Base-by-base conservation (phyloP, 2,113 vertebrate genomes). In the Melierax canorus region DNA sequence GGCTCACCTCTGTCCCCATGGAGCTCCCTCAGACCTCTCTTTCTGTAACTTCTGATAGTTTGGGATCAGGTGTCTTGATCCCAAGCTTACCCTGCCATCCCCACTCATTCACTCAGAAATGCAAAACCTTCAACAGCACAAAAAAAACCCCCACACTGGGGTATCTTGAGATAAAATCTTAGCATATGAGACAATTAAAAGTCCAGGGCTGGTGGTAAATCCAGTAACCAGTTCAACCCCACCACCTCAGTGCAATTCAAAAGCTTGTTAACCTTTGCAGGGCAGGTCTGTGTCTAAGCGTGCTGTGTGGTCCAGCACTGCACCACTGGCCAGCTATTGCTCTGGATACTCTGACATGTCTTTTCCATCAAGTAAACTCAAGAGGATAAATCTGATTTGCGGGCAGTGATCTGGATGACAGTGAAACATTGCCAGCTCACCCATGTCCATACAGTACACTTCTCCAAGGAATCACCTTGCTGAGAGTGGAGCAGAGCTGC, bases 301-400 rank as follows among this genome's bases (percentile, higher is more conserved):
- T 58, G 27, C 67, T 36, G 68, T 15, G 5, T 62, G 73, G 56
- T n/a, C 36, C 43, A 55, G 67, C 64, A 36, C 53, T 12, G 34
- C 59, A 51, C 50, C 2, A 1, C 53, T 51, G 59, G 50, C 27
- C 72, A 77, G 23, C 1, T 9, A 5, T 46, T 79, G 21, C 72
- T 62, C 38, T 56, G 59, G 68, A 45, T 43, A 45, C 21, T 45
- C 88, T 59, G 73, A 62, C 22, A 13, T 11, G 72, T 23, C 60
- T 88, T 93, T 90, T 88, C 82, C 88, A 89, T 62, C 92, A 94
- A 83, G 39, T 21, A 77, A 62, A 85, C 94, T 84, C 95, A 77
- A 62, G 84, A 88, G 63, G 43, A 93, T 78, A 73, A 90, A 82
- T 39, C 23, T 64, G 41, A 68, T 81, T 45, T 85, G 66, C 26